phyloP scores from a whole-genome alignment of 2,113 vertebrate species.

The Natator depressus region DNA sequence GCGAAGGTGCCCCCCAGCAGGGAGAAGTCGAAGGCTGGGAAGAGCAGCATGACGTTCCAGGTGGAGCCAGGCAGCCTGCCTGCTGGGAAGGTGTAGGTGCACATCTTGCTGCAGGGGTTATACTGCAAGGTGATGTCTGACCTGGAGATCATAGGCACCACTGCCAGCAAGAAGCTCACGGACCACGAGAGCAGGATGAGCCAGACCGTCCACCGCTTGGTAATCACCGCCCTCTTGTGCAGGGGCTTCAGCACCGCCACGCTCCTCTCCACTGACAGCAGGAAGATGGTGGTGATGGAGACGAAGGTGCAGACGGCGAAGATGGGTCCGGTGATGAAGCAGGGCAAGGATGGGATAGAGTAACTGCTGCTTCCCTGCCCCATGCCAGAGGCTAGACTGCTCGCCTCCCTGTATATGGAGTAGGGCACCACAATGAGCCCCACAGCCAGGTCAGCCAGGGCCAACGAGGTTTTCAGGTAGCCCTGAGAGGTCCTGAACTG shows the following conservation, averaged over 20 bases:
- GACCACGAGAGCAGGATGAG: constrained; percentile 83
- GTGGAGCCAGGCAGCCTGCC: constrained; percentile 41
- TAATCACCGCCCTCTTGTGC: constrained; percentile 83
- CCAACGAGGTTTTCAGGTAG: constrained; percentile 84
- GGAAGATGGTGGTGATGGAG: constrained; percentile 87
- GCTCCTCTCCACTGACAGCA: constrained; percentile 85
- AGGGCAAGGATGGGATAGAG: constrained; percentile 75
- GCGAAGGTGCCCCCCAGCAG: constrained; percentile 80
- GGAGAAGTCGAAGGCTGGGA: constrained; percentile 84
- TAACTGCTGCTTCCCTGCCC: constrained; percentile 13
- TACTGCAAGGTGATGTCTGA: constrained; percentile 82
- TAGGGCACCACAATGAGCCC: constrained; percentile 85
- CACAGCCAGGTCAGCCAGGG: constrained; percentile 84
- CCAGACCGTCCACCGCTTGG: constrained; percentile 74
- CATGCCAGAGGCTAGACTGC: constrained; percentile 70
- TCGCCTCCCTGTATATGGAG: constrained; percentile 84
- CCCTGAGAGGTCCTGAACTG: constrained; percentile 84
- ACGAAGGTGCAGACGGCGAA: constrained; percentile 89
- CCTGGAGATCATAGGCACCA: constrained; percentile 78
- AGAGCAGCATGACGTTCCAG: constrained; percentile 82
- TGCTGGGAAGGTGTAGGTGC: constrained; percentile 79
- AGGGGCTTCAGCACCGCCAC: constrained; percentile 84
- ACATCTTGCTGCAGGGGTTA: constrained; percentile 87
- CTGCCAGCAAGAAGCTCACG: constrained; percentile 80
- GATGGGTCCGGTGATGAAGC: constrained; percentile 83